These are phyloP conservation scores for Anoplius nigerrimus DNA, from an alignment of 2,888 invertebrate species.

Conservation along the genomic window DNA sequence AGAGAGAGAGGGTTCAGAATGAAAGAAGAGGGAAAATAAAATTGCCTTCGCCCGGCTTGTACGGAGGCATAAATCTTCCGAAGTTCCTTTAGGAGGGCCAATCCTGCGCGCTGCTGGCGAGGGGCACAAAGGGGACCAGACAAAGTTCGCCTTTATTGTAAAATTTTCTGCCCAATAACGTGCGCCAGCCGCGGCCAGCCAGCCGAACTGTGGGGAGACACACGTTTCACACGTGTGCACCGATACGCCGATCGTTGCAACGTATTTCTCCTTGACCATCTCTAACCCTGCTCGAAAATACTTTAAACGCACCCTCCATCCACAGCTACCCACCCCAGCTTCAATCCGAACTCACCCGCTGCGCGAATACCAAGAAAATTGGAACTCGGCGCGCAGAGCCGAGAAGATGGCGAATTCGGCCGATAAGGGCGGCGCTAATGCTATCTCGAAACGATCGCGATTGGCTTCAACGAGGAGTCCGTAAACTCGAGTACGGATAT, in stretches of 20 bases:
- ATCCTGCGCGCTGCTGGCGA: slow-evolving; percentile 9
- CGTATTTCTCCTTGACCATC: no score
- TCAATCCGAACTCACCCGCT: no score
- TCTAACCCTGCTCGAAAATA: no score
- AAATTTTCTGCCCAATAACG: slow-evolving; percentile 74
- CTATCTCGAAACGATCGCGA: slow-evolving; percentile 12
- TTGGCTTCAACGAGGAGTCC: slow-evolving; percentile 7
- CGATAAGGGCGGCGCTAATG: no score
- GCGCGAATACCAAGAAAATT: no score
- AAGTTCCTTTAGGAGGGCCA: slow-evolving; percentile 2
- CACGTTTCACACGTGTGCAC: background rate
- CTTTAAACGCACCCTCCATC: no score
- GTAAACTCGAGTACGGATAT: slow-evolving; percentile 41
- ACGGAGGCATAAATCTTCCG: slow-evolving; percentile 10
- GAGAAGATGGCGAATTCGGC: no score
- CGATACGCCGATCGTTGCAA: no score
- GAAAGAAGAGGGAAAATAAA: no score
- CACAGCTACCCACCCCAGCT: no score
- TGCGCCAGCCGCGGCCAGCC: slow-evolving; percentile 54
- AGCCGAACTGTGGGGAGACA: slow-evolving; percentile 28
- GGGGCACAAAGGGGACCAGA: slow-evolving; percentile 45
- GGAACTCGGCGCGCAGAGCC: no score
- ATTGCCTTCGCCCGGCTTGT: background rate
- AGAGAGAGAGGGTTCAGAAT: background rate
- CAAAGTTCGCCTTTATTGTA: slow-evolving; percentile 69